Evolutionary conservation across 2,888 invertebrate genomes (phyloP).

Genomic region (Agriopis leucophaearia): DNA sequence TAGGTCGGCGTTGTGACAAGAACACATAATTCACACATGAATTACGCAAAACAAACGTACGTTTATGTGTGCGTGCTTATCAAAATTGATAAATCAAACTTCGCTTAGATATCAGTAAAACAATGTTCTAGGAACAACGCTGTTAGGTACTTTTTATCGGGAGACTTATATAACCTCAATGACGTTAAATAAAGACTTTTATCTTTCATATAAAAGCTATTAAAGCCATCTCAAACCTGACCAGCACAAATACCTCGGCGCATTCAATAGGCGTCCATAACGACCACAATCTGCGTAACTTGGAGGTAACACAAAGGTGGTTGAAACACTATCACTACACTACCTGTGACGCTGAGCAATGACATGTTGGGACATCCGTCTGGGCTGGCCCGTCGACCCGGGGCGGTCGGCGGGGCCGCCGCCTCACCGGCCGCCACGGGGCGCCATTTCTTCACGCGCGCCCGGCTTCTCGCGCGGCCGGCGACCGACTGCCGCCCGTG

Average conservation of each 20-base stretch:
- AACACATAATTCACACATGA: constrained; percentile 41
- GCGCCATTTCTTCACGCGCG: constrained; percentile 81
- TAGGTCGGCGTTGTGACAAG: constrained; percentile 28
- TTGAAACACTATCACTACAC: constrained; percentile 54
- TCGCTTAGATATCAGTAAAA: constrained; percentile 51
- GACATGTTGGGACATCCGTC: constrained; percentile 82
- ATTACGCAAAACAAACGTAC: constrained; percentile 54
- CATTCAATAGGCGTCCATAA: constrained; percentile 66
- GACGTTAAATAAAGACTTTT: constrained; percentile 17
- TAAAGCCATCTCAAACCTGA: constrained; percentile 42
- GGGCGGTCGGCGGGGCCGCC: constrained; percentile 85
- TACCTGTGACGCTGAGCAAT: constrained; percentile 86
- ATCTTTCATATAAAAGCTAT: constrained; percentile 4
- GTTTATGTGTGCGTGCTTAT: constrained; percentile 44
- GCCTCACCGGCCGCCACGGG: constrained; percentile 86
- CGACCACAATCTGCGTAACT: constrained; percentile 67
- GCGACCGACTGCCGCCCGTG: constrained; percentile 67
- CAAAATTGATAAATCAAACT: constrained; percentile 60
- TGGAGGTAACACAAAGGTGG: constrained; percentile 61
- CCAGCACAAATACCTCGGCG: constrained; percentile 61
- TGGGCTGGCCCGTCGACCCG: constrained; percentile 85
- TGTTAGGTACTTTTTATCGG: constrained; percentile 18
- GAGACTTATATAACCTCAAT: constrained; percentile 11
- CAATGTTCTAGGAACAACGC: constrained; percentile 39
- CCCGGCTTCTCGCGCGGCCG: constrained; percentile 80